Conservation (phyloP, 2,888 invertebrate species). For the Cynaeus angustus region DNA sequence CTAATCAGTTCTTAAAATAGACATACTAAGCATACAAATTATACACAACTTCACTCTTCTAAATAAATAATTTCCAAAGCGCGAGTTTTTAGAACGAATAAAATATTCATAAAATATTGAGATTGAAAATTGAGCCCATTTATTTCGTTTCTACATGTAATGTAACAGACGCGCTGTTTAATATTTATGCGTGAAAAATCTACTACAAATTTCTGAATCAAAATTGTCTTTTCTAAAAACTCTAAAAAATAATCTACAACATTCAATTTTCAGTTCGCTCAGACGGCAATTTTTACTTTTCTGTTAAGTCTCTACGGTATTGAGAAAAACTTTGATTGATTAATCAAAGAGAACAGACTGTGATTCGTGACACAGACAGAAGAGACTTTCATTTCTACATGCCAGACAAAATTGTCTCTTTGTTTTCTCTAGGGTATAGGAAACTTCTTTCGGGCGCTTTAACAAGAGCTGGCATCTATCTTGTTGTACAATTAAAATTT, state of each 20-base stretch:
- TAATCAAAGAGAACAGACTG: constrained; percentile 34
- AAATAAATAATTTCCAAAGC: too few species aligned
- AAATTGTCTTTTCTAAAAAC: too few species aligned
- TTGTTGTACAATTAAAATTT: constrained; percentile 21
- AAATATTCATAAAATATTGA: too few species aligned
- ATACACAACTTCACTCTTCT: too few species aligned
- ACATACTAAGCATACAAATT: too few species aligned
- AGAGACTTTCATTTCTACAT: constrained; percentile 25
- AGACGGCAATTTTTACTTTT: constrained; percentile 15
- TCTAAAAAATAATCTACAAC: too few species aligned
- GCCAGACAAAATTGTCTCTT: constrained; percentile 31
- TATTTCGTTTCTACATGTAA: too few species aligned
- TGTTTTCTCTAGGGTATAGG: constrained; percentile 25
- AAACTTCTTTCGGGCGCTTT: constrained; percentile 17
- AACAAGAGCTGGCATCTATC: constrained; percentile 21
- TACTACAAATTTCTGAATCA: too few species aligned
- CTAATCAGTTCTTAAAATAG: background rate
- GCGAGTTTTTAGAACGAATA: too few species aligned
- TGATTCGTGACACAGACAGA: constrained; percentile 33
- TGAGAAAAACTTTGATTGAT: constrained; percentile 30
- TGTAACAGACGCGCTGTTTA: too few species aligned
- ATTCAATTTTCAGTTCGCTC: constrained; percentile 15
- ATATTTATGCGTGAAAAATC: too few species aligned
- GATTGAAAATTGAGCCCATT: too few species aligned
- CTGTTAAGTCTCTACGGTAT: constrained; percentile 10